Evolutionary conservation across 64 coral and sea anemone genomes (phyloP), one percentile per base, ranked within the genome.

Genomic region (Dendrophyllia cribrosa): DNA sequence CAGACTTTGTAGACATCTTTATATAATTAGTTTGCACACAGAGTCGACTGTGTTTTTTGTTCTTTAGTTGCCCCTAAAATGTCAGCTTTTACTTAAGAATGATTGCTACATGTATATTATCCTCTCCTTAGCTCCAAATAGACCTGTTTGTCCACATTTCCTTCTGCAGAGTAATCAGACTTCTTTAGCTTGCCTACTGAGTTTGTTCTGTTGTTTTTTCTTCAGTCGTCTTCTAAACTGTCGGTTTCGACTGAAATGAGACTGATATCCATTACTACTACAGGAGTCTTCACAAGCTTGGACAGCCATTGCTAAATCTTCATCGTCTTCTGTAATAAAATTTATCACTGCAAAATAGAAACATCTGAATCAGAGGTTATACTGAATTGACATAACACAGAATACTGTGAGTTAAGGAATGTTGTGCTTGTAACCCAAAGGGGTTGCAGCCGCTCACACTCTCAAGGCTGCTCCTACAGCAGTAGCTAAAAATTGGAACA

Each of bases 161-260:
- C 21, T 10, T 10, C 6, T 8, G 21, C 24, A 22, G 9, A 23
- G 5, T 7, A 17, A 19, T 3, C 53, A 79, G 9, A 9, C 9
- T 34, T 79, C 77, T 59, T 58, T 26, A 45, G 13, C 47, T 20
- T 75, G 15, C 17, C 44, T 75, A 20, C 48, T 50, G 43, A 75
- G 46, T 50, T 75, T 7, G 5, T 16, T 20, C 46, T n/a, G 69
- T 86, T 93, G 5, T 71, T 77, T 93, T 43, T 75, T 75, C 34
- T 95, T 98, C 11, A 98, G 74, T 62, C 94, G 90, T 68, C 93
- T 82, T 21, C 96, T 93, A 19, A 98, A 98, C 86, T 89, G 92
- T 59, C 96, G 74, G 52, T 95, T 95, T n/a, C 96, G 74, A 47
- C 96, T 98, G 22, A 98, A 98, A 1, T 88, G 93, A 9, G 80